These are phyloP conservation scores for Corythornis cristatus DNA, from an alignment of 2,113 vertebrate species.

Conservation along the genomic window DNA sequence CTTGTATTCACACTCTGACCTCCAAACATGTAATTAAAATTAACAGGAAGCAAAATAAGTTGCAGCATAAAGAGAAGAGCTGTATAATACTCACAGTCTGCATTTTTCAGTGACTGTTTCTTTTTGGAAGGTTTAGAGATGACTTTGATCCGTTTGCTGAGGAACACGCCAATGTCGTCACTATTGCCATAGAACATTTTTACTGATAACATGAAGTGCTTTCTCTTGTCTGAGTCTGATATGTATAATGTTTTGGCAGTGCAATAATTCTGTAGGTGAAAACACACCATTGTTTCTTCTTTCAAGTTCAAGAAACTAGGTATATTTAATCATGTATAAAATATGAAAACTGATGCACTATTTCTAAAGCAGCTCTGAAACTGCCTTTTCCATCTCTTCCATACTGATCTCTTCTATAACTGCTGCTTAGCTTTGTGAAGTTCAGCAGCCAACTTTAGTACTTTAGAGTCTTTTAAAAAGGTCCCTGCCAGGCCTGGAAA, in stretches of 20 bases:
- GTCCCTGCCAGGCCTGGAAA: not conserved
- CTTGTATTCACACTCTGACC: not conserved
- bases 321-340: not conserved
- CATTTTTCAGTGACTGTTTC: conserved; percentile 99
- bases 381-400: not conserved
- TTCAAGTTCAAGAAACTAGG: not conserved
- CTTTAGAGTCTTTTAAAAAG: not conserved
- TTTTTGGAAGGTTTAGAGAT: conserved; percentile 99
- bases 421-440: not conserved
- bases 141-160: conserved; percentile 99
- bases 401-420: not conserved
- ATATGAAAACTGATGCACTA: not conserved
- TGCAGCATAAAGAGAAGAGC: not conserved
- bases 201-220: conserved; percentile 99
- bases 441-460: not conserved
- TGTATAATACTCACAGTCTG: conserved; percentile 88
- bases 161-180: conserved; percentile 97
- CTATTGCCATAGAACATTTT: conserved; percentile 99
- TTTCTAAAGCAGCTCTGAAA: not conserved
- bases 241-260: conserved; percentile 99
- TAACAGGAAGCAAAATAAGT: not conserved
- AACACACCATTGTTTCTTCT: not conserved
- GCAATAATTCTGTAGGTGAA: conserved; percentile 93
- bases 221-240: conserved; percentile 99
- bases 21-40: not conserved